Evolutionary conservation across 2,797 vertebrate genomes (phyloP).

Genomic region (Amblyraja radiata): DNA sequence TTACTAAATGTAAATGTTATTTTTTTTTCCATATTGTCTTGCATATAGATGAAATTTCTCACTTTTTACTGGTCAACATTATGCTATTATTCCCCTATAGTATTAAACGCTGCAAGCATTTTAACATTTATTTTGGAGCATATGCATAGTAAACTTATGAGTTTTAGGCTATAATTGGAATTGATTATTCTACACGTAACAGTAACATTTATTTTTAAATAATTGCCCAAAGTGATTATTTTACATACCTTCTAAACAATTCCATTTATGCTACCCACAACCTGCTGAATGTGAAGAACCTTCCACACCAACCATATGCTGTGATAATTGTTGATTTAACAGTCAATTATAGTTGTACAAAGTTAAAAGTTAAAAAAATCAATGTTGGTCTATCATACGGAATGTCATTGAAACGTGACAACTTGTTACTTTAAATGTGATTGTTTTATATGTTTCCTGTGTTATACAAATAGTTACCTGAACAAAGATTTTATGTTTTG

Average conservation of each 20-base stretch:
- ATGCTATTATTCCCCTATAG: slow-evolving; percentile 2
- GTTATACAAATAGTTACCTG: neutral
- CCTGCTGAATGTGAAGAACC: neutral
- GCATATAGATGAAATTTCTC: neutral
- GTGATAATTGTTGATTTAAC: neutral
- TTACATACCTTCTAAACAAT: slow-evolving; percentile 5
- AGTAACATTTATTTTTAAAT: neutral
- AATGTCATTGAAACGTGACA: neutral
- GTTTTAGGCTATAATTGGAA: neutral
- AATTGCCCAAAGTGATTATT: neutral
- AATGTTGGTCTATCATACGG: neutral
- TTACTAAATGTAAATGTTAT: slow-evolving; percentile 24
- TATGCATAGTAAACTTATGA: neutral
- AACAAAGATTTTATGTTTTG: slow-evolving; percentile 19
- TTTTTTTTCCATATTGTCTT: slow-evolving; percentile 30
- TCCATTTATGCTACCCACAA: neutral
- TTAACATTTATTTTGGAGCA: neutral
- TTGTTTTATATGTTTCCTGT: neutral
- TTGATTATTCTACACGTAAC: neutral
- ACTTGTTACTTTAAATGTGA: neutral
- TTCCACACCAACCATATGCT: neutral
- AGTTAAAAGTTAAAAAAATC: neutral
- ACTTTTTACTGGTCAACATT: slow-evolving; percentile 30
- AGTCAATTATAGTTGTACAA: neutral
- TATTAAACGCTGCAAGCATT: neutral